Conservation (phyloP, 2,113 vertebrate genomes). For the Gadus chalcogrammus region DNA sequence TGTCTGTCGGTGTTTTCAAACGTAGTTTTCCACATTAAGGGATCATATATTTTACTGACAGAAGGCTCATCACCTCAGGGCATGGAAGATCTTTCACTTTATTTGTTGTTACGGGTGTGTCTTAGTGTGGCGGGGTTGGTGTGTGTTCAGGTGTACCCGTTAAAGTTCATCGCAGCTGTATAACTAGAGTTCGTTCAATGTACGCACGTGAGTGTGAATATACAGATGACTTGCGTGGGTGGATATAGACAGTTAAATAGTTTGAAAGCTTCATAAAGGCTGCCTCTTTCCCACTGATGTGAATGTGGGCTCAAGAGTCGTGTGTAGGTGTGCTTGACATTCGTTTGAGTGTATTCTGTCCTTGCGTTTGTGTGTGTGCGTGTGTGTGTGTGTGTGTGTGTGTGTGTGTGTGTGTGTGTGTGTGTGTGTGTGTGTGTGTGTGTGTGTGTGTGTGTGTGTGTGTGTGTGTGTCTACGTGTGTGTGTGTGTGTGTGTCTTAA, state of each 20-base stretch:
- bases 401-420: not conserved
- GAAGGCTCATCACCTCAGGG: constrained; percentile 61
- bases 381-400: not conserved
- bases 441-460: not conserved
- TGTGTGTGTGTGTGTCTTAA: not conserved
- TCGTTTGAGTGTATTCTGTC: no score
- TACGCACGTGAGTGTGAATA: not conserved
- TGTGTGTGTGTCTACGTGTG: not conserved
- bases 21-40: constrained; percentile 47
- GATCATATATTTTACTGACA: constrained; percentile 64
- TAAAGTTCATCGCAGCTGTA: not conserved
- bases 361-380: no score
- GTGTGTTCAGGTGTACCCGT: not conserved
- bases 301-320: not conserved
- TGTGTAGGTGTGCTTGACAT: no score
- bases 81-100: constrained; percentile 50
- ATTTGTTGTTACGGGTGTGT: constrained; percentile 21
- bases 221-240: not conserved
- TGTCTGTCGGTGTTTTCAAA: constrained; percentile 30
- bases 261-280: no score
- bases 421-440: not conserved
- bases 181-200: not conserved
- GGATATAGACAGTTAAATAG: not conserved
- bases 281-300: not conserved
- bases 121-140: constrained; percentile 19